phyloP scores from a whole-genome alignment of 1,140 invertebrate genomes.

The Bombus difficillimus region DNA sequence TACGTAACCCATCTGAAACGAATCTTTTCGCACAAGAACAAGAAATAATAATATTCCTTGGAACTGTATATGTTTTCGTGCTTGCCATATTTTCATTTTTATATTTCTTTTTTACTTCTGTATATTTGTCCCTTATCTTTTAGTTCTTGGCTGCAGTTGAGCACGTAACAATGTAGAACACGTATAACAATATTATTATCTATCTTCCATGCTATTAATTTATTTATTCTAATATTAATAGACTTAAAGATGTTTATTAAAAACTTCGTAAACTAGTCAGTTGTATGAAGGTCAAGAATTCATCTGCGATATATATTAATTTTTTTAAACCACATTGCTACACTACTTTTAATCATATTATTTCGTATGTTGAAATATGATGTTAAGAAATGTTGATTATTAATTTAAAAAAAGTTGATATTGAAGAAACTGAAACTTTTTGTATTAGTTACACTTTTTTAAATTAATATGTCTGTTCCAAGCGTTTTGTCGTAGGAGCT shows the following conservation, averaged over 20 bases:
- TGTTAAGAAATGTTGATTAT: neutral
- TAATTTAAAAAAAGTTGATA: too few species aligned
- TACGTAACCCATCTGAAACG: constrained; percentile 9
- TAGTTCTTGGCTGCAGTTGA: neutral
- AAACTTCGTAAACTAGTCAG: too few species aligned
- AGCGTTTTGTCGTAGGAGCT: neutral
- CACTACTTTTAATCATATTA: neutral
- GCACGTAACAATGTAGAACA: too few species aligned
- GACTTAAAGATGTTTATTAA: too few species aligned
- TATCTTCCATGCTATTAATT: too few species aligned
- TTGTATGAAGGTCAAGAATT: neutral
- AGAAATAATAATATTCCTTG: constrained; percentile 1
- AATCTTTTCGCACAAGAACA: neutral
- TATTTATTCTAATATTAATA: too few species aligned
- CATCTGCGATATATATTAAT: neutral
- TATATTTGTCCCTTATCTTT: neutral
- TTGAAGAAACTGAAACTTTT: neutral
- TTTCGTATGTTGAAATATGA: neutral
- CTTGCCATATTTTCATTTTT: neutral
- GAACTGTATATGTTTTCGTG: neutral
- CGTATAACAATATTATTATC: too few species aligned
- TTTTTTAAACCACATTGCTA: neutral
- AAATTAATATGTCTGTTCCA: neutral
- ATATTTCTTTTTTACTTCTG: neutral
- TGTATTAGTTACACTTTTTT: neutral